Evolutionary conservation across 2,113 vertebrate genomes (phyloP).

Genomic region (Vulpes vulpes): DNA sequence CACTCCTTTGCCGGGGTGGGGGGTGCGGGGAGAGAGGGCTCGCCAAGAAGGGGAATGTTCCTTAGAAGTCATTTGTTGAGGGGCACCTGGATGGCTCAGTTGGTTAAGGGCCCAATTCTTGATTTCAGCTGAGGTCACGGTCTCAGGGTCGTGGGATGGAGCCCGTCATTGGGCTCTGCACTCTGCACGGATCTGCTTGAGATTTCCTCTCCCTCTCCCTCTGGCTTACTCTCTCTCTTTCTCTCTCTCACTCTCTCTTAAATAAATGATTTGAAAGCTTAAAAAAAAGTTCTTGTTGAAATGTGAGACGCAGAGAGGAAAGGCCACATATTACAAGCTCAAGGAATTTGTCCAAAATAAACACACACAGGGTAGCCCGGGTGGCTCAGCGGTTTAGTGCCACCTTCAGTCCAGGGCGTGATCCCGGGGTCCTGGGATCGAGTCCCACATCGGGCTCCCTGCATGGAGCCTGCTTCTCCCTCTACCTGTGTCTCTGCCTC

Average conservation of each 20-base stretch:
- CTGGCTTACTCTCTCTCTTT: neutral
- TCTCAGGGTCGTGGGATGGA: neutral
- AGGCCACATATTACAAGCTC: neutral
- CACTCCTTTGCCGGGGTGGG: neutral
- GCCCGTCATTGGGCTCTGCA: neutral
- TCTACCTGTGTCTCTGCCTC: too few relatives aligned
- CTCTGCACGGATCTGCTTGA: neutral
- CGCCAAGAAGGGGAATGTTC: too few relatives aligned
- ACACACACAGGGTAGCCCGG: neutral
- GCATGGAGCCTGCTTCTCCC: too few relatives aligned
- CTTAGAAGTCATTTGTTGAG: neutral
- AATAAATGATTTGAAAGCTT: too few relatives aligned
- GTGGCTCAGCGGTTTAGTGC: too few relatives aligned
- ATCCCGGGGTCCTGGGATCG: too few relatives aligned
- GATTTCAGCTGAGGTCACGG: neutral
- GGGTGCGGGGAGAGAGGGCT: fast-evolving
- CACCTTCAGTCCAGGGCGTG: too few relatives aligned
- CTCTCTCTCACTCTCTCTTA: neutral
- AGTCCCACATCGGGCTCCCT: too few relatives aligned
- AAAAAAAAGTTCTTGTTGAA: neutral
- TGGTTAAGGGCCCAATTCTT: neutral
- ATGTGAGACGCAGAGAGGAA: neutral
- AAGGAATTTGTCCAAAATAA: neutral
- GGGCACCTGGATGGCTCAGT: neutral
- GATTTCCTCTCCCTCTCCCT: neutral